phyloP scores from a whole-genome alignment of 2,888 invertebrate species.

The Hydropsyche betteni region DNA sequence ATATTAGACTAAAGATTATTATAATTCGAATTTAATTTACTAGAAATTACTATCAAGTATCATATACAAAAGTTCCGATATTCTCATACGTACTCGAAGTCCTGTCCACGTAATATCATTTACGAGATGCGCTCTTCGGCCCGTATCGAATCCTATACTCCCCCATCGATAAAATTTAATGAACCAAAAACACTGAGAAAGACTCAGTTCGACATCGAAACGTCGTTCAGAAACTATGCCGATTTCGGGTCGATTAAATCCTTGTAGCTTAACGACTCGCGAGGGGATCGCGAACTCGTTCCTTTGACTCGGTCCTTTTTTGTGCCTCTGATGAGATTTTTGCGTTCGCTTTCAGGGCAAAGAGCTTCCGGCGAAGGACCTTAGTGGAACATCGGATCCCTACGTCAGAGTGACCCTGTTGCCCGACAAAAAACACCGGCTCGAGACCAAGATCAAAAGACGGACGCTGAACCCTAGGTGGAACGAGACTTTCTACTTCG shows the following conservation, averaged over 20 bases:
- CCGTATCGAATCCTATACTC: not conserved
- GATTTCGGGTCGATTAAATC: constrained; percentile 24
- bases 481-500: constrained; percentile 95
- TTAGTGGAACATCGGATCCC: constrained; percentile 92
- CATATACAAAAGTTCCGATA: too few relatives aligned
- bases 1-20: too few relatives aligned
- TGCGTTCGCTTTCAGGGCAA: constrained; percentile 77
- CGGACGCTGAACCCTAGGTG: constrained; percentile 90
- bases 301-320: not conserved
- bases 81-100: too few relatives aligned
- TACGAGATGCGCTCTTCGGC: not conserved
- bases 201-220: too few relatives aligned
- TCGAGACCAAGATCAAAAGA: constrained; percentile 92
- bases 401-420: constrained; percentile 89
- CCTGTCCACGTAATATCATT: too few relatives aligned
- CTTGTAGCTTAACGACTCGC: constrained; percentile 16
- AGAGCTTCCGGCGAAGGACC: constrained; percentile 92
- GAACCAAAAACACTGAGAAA: constrained; percentile 4
- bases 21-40: too few relatives aligned
- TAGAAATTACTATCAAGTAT: too few relatives aligned
- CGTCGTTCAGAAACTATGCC: too few relatives aligned
- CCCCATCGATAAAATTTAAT: constrained; percentile 14
- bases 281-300: constrained; percentile 4
- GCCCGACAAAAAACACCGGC: constrained; percentile 90
- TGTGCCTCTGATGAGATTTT: constrained; percentile 7